These are phyloP conservation scores for Stenchaetothrips biformis DNA, from an alignment of 2,888 invertebrate genomes.

Conservation along the genomic window DNA sequence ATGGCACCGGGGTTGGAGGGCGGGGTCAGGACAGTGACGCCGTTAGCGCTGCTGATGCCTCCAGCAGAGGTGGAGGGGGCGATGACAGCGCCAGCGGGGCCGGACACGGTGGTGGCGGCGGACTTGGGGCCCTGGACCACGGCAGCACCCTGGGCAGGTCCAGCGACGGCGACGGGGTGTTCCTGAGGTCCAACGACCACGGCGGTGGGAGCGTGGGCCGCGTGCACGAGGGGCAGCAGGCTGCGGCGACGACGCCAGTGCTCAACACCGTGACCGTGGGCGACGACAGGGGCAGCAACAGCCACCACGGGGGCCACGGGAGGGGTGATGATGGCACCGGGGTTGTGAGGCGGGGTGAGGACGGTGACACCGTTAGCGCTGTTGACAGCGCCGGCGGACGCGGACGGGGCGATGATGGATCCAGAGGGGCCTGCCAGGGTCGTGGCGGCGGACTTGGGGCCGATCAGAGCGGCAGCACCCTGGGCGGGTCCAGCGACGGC, in stretches of 20 bases:
- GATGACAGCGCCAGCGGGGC: neutral
- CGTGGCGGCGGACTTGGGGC: neutral
- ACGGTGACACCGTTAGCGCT: conserved; percentile 10
- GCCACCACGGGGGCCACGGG: neutral
- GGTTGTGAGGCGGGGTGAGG: conserved; percentile 9
- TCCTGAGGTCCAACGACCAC: neutral
- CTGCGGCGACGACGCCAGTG: neutral
- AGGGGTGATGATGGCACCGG: neutral
- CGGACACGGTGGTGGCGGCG: neutral
- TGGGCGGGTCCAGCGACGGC: neutral
- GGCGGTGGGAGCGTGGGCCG: neutral
- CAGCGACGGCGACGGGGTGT: neutral
- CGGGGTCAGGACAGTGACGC: neutral
- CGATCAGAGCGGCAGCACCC: neutral
- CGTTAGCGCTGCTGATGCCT: neutral
- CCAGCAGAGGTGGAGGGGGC: neutral
- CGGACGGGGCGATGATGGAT: neutral
- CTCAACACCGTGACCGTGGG: neutral
- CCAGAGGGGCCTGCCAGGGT: neutral
- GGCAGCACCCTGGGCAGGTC: neutral
- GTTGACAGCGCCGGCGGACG: neutral
- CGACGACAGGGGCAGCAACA: neutral
- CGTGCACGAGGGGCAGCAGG: neutral
- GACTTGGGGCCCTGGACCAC: neutral
- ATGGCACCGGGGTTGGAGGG: neutral